Conservation (phyloP, 2,797 vertebrate species). For the Sebastes iracundus region DNA sequence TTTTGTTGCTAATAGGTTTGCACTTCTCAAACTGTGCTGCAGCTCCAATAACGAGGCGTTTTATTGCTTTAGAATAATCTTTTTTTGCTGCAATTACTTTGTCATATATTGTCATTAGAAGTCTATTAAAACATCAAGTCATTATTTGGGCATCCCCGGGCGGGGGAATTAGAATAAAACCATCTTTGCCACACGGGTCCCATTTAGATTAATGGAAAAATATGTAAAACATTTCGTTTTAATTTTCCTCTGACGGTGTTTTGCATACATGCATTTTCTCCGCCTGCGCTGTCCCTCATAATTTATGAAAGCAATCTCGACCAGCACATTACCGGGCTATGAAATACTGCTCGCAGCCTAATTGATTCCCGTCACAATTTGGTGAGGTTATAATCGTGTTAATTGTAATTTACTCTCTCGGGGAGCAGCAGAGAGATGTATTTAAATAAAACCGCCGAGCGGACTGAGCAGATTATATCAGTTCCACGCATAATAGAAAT, state of each 20-base stretch:
- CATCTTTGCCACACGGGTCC: constrained; percentile 88
- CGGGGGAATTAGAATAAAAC: constrained; percentile 90
- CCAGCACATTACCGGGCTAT: constrained; percentile 78
- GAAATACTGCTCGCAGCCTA: constrained; percentile 88
- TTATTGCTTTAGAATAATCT: constrained; percentile 81
- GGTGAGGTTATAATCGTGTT: constrained; percentile 94
- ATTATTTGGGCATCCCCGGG: constrained; percentile 85
- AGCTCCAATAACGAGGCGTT: constrained; percentile 77
- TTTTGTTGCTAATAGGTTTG: constrained; percentile 58
- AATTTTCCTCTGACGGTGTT: constrained; percentile 87
- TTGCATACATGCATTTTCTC: constrained; percentile 83
- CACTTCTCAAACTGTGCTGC: constrained; percentile 67
- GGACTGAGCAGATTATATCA: constrained; percentile 78
- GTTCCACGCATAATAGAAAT: constrained; percentile 80
- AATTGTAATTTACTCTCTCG: constrained; percentile 91
- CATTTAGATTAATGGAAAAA: constrained; percentile 97
- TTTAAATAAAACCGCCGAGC: constrained; percentile 83
- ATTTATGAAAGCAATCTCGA: constrained; percentile 92
- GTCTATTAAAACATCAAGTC: constrained; percentile 94
- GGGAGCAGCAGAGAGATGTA: constrained; percentile 83
- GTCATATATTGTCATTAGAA: constrained; percentile 89
- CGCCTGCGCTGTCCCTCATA: constrained; percentile 85
- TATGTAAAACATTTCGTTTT: constrained; percentile 91
- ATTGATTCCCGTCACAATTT: constrained; percentile 94
- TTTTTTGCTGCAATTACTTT: constrained; percentile 85